Evolutionary conservation across 2,888 invertebrate genomes (phyloP), one percentile per base, ranked within the genome.

Genomic region (Protophormia terraenovae): DNA sequence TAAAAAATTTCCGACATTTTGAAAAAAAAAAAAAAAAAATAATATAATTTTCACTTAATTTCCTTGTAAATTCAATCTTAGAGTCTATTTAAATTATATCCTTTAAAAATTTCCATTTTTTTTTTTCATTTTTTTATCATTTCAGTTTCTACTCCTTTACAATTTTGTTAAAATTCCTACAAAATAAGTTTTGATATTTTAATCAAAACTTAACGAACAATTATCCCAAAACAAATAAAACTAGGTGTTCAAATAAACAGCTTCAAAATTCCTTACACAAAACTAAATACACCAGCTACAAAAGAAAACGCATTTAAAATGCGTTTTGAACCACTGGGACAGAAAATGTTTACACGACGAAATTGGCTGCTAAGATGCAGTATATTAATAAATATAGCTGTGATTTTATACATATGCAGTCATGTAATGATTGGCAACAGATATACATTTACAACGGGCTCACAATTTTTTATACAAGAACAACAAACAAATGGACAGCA

Each of bases 341-440:
- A 90, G 84, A 92, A 90, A 89, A 93, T 93, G 93, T 93, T 94
- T 87, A 93, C 94, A 79, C 93, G 94, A 86, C 95, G 96, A 88
- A 96, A 96, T 93, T 95, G 96, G 94, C 93, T 96, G 93, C 94
- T 96, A 91, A 94, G 95, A 89, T 95, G 96, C 92, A 96, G 96
- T 93, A 95, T 96, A 89, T 94, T 96, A 84, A 94, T 96, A 88
- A 96, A 96, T 91, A 94, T 96, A 87, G 95, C 95, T 88, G 95
- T 96, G 76, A 92, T 96, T 80, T 92, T 96, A 86, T 96, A 96
- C 92, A 95, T 95, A 87, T 95, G 96, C 89, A 94, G 95, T 91
- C 95, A 96, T 90, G 93, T 94, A 82, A 94, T 93, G 91, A 93
- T 93, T 80, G 93, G 93, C 50, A 92, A 92, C 64, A 92, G 91